Conservation (phyloP, 2,888 invertebrate genomes). For the Nephrotoma guestfalica region DNA sequence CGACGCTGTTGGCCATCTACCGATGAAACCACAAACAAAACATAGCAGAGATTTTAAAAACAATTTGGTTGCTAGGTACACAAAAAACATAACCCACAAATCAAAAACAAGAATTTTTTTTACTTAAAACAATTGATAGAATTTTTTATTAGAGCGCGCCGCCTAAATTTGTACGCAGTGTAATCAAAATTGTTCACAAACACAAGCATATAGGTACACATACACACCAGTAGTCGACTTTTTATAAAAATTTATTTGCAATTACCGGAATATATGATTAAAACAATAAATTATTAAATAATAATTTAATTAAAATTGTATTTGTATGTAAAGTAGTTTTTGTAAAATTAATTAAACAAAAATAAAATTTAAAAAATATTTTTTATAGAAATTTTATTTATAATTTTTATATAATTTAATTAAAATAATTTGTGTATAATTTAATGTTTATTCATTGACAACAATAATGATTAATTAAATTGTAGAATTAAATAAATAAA, state of each 20-base stretch:
- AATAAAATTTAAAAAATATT: background rate
- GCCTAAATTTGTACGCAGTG: background rate
- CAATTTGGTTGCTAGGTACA: background rate
- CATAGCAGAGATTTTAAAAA: background rate
- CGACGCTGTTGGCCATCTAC: slow-evolving; percentile 47
- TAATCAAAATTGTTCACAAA: background rate
- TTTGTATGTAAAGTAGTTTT: background rate
- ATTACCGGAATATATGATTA: background rate
- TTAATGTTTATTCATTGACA: background rate
- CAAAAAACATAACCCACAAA: background rate
- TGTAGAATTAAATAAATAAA: background rate
- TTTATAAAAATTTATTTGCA: background rate
- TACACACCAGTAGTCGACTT: background rate
- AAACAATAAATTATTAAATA: background rate
- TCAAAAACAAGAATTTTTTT: background rate
- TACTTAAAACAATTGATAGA: background rate
- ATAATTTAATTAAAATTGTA: background rate
- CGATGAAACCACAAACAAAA: slow-evolving; percentile 9
- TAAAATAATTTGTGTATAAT: background rate
- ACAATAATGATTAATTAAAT: background rate
- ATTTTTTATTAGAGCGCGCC: background rate
- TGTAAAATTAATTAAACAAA: background rate
- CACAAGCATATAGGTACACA: too few relatives aligned
- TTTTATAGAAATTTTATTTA: background rate
- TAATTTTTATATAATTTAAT: background rate